Conservation (phyloP, 1,140 invertebrate species). For the Sitophilus oryzae region DNA sequence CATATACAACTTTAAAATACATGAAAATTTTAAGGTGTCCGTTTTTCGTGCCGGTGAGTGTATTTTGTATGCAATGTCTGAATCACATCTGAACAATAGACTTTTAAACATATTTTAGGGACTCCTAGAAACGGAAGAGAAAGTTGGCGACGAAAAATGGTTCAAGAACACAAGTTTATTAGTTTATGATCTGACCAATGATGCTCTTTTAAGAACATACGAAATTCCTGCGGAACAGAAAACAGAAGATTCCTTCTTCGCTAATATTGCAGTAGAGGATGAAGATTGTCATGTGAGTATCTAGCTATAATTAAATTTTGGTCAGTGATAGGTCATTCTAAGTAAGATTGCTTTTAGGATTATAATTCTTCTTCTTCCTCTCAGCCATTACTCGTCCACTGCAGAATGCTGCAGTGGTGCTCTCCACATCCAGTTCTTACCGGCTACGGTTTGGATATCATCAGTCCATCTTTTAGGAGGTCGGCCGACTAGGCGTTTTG, state of each 20-base stretch:
- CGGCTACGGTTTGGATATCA: no score
- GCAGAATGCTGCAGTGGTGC: no score
- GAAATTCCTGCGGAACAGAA: constrained; percentile 56
- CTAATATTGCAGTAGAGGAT: constrained; percentile 69
- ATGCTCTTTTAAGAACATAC: constrained; percentile 58
- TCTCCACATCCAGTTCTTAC: no score
- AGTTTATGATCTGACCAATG: constrained; percentile 67
- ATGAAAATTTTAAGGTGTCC: no score
- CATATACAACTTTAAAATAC: no score
- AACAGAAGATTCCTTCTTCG: constrained; percentile 65
- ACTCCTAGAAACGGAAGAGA: constrained; percentile 6
- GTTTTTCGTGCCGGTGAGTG: no score
- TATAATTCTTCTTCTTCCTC: no score
- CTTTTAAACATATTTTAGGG: constrained; percentile 4
- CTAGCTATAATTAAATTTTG: background rate
- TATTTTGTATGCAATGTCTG: no score
- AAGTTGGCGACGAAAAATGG: background rate
- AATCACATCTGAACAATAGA: background rate
- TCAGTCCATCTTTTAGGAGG: no score
- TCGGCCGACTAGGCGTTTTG: no score
- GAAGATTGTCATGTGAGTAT: constrained; percentile 55
- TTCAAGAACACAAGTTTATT: constrained; percentile 48
- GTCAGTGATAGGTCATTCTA: background rate
- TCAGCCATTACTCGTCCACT: no score
- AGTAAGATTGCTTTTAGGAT: no score